Evolutionary conservation across 2,888 invertebrate species (phyloP), one percentile per base, ranked within the genome.

Genomic region (Nowickia ferox): DNA sequence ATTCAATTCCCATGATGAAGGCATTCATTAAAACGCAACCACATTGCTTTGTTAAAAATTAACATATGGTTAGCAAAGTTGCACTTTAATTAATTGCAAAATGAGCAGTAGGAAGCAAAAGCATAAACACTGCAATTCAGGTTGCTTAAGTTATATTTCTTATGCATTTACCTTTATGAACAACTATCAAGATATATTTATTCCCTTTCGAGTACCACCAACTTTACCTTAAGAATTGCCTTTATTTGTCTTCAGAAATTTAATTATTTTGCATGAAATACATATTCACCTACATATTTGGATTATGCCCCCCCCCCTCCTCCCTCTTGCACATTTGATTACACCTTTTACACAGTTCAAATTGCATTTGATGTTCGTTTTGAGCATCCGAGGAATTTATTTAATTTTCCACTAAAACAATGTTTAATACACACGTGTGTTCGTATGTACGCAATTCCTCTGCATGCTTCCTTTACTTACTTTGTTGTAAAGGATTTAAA

Each of bases 401-500:
- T 82, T 75, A 81, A 63, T 78, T 82, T 78, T 78, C 66, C 65
- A 65, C 48, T 51, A 59, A 77, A 65, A 77, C 76, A 69, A 48
- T 59, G 66, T 75, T 75, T 30, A 68, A 61, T 61, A 51, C 59
- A 48, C 40, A 40, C 38, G 40, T 15, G 42, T 71, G 46, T 53
- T 8, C 19, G 53, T 17, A n/a, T 11, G 17, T 46, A 19, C 51
- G 59, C 59, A 48, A 63, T 46, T 63, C 5, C 55, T 30, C 6
- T 46, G 63, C 42, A 15, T 13, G 19, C 19, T 75, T 61, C 61
- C 53, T 81, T 81, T 75, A 68, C 61, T 81, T 75, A 68, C 61
- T 75, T 81, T 75, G 81, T 81, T 68, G 30, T 15, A 80, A 68
- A 75, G 68, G 38, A 68, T 81, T 75, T 81, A 61, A 74, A 81